phyloP scores from a whole-genome alignment of 2,797 vertebrate genomes.

The Hoplostethus mediterraneus region DNA sequence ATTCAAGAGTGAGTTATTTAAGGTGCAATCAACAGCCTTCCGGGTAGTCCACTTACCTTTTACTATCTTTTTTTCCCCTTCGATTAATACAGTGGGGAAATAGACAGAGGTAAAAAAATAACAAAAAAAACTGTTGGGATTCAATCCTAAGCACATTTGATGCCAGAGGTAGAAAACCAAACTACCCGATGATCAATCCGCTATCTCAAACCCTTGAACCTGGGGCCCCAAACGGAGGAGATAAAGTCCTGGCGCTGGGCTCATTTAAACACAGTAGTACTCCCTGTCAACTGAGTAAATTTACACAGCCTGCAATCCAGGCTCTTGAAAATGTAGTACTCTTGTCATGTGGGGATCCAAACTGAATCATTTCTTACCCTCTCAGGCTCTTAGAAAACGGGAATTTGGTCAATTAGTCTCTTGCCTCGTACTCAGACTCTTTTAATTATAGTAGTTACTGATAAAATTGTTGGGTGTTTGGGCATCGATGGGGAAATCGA shows the following conservation, averaged over 20 bases:
- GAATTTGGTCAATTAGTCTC: not conserved
- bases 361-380: slow-evolving; percentile 15
- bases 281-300: slow-evolving; percentile 19
- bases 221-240: slow-evolving; percentile 1
- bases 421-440: not conserved
- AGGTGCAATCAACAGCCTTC: too few species aligned
- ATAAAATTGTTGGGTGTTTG: too few species aligned
- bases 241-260: slow-evolving; percentile 2
- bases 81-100: too few species aligned
- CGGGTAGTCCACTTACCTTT: too few species aligned
- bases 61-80: too few species aligned
- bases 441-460: too few species aligned
- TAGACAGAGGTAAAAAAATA: too few species aligned
- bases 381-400: not conserved
- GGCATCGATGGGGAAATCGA: too few species aligned
- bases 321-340: slow-evolving; percentile 1
- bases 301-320: slow-evolving; percentile 13
- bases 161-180: slow-evolving; percentile 14
- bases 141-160: not conserved
- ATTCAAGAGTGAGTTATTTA: too few species aligned
- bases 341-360: too few species aligned
- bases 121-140: not conserved
- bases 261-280: slow-evolving; percentile 24
- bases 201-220: slow-evolving; percentile 13
- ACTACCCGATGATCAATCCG: slow-evolving; percentile 16